Evolutionary conservation across 2,888 invertebrate species (phyloP).

Genomic region (Unio pictorum): DNA sequence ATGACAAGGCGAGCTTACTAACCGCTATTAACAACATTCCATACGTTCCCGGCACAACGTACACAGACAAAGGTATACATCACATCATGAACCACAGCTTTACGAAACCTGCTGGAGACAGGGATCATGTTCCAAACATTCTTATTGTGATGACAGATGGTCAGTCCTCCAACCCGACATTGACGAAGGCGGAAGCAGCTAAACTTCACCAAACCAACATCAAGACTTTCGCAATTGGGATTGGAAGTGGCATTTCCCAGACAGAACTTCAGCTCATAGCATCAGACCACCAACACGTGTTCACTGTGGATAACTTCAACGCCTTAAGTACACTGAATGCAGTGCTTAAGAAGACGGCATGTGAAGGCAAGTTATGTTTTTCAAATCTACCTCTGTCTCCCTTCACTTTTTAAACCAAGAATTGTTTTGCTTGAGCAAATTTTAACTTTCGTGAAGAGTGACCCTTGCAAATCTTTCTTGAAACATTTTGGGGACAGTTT

Average conservation of each 20-base stretch:
- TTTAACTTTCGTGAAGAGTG: no score
- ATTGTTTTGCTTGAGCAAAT: no score
- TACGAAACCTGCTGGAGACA: constrained; percentile 35
- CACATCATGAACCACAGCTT: constrained; percentile 35
- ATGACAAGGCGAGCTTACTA: constrained; percentile 20
- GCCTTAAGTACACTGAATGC: constrained; percentile 39
- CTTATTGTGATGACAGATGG: constrained; percentile 45
- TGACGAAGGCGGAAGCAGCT: constrained; percentile 19
- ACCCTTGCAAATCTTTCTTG: no score
- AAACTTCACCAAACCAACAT: constrained; percentile 29
- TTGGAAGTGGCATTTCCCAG: constrained; percentile 34
- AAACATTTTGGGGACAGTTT: no score
- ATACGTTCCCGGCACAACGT: constrained; percentile 44
- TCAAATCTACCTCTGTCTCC: not conserved
- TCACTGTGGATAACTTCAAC: constrained; percentile 38
- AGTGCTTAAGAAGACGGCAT: constrained; percentile 46
- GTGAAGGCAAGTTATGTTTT: constrained; percentile 33
- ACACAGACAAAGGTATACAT: constrained; percentile 45
- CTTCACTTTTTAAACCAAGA: not conserved
- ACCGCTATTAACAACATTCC: constrained; percentile 35
- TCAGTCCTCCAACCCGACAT: constrained; percentile 22
- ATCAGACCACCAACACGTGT: constrained; percentile 39
- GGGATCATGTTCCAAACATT: constrained; percentile 40
- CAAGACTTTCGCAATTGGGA: constrained; percentile 41
- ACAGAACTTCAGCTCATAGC: constrained; percentile 50